Evolutionary conservation across 2,888 invertebrate species (phyloP), one percentile per base, ranked within the genome.

Genomic region (Tupiocoris notatus): DNA sequence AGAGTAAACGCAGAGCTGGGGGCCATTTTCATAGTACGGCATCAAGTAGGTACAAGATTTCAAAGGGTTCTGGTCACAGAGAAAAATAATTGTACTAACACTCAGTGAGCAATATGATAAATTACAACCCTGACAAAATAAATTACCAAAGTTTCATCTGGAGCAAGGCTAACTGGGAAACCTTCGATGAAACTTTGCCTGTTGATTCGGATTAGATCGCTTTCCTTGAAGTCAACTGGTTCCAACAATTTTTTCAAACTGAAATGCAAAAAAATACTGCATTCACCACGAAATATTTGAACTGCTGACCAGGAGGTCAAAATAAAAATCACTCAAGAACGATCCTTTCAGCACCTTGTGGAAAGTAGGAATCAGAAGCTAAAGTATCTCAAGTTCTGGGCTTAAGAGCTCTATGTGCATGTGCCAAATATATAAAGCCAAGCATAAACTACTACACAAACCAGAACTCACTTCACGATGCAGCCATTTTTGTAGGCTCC

Each of bases 381-480:
- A n/a, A n/a, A n/a, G n/a, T n/a, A n/a, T n/a, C n/a, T n/a, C n/a
- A n/a, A n/a, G n/a, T n/a, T n/a, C n/a, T n/a, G n/a, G n/a, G n/a
- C n/a, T n/a, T n/a, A n/a, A n/a, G n/a, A n/a, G n/a, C n/a, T n/a
- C n/a, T n/a, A n/a, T n/a, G n/a, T n/a, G n/a, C n/a, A n/a, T n/a
- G n/a, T n/a, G n/a, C n/a, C n/a, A n/a, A n/a, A n/a, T n/a, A n/a
- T n/a, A n/a, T n/a, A n/a, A n/a, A n/a, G n/a, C n/a, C n/a, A n/a
- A n/a, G n/a, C n/a, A n/a, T n/a, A n/a, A n/a, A n/a, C n/a, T n/a
- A n/a, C n/a, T n/a, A n/a, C n/a, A n/a, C n/a, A n/a, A n/a, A n/a
- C n/a, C n/a, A n/a, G n/a, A n/a, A 59, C 63, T 63, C 22, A 63
- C 63, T 63, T 23, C 6, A 63, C 63, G 23, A 63, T 63, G 1